phyloP scores from a whole-genome alignment of 2,888 invertebrate species.

The Cecidostiba fungosa region DNA sequence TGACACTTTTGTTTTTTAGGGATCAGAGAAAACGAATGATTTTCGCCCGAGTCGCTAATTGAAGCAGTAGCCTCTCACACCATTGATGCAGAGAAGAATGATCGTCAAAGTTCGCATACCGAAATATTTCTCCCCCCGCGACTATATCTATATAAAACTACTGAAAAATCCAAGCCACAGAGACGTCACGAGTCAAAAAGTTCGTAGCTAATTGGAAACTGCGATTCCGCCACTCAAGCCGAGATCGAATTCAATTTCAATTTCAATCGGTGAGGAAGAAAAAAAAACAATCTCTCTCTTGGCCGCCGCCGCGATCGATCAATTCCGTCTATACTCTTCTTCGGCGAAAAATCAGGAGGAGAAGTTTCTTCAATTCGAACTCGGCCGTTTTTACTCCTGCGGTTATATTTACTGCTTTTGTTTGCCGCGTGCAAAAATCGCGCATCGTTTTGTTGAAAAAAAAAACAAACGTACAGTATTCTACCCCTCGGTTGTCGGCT shows the following conservation, averaged over 20 bases:
- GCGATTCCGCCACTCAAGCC: background rate
- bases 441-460: background rate
- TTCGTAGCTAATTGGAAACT: background rate
- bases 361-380: background rate
- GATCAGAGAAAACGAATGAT: constrained; percentile 35
- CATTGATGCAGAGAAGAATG: constrained; percentile 24
- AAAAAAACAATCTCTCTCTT: background rate
- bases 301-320: background rate
- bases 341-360: background rate
- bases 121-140: background rate
- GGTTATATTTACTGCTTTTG: background rate
- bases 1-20: constrained; percentile 51
- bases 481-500: background rate
- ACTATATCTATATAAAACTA: background rate
- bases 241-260: constrained; percentile 22
- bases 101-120: background rate
- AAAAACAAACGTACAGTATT: background rate
- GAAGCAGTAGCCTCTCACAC: constrained; percentile 23
- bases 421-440: constrained; percentile 1
- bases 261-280: background rate
- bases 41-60: constrained; percentile 34
- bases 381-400: background rate
- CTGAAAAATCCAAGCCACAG: background rate
- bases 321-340: constrained; percentile 3
- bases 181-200: background rate